Evolutionary conservation across 2,113 vertebrate species (phyloP).

Genomic region (Hystrix brachyura): DNA sequence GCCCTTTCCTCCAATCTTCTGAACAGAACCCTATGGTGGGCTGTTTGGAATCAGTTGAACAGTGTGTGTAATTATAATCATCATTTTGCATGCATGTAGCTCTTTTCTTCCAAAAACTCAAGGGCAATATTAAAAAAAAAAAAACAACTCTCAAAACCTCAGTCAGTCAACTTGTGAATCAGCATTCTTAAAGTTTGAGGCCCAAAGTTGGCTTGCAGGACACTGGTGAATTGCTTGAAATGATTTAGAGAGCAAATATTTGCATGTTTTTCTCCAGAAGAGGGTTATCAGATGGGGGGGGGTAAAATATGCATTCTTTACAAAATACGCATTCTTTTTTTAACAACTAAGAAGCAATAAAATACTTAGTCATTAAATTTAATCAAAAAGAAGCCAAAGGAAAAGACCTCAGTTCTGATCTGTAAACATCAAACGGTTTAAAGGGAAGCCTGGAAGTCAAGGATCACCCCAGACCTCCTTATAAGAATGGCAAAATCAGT

Average conservation of each 20-base stretch:
- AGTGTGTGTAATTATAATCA: slow-evolving; percentile 71
- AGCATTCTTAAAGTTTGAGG: not conserved
- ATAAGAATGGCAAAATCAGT: not conserved
- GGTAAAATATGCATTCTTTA: not conserved
- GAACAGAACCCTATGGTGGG: slow-evolving; percentile 52
- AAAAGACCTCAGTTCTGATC: not conserved
- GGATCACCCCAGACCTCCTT: not conserved
- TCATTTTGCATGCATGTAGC: slow-evolving; percentile 63
- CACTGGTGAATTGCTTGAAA: not conserved
- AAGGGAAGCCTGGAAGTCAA: not conserved
- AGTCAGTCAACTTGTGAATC: slow-evolving; percentile 45
- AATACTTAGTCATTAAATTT: slow-evolving; percentile 26
- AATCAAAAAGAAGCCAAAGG: not conserved
- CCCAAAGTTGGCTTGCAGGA: not conserved
- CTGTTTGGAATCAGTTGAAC: slow-evolving; percentile 33
- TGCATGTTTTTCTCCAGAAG: not conserved
- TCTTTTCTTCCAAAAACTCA: slow-evolving; percentile 52
- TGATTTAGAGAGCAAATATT: not conserved
- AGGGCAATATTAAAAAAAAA: slow-evolving; percentile 44
- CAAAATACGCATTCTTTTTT: slow-evolving; percentile 39
- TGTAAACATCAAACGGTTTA: not conserved
- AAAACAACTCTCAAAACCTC: slow-evolving; percentile 32
- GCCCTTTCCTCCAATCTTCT: slow-evolving; percentile 41
- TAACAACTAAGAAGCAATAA: not conserved
- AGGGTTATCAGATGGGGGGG: not conserved